Conservation (phyloP, 2,797 vertebrate species). For the Pempheris klunzingeri region DNA sequence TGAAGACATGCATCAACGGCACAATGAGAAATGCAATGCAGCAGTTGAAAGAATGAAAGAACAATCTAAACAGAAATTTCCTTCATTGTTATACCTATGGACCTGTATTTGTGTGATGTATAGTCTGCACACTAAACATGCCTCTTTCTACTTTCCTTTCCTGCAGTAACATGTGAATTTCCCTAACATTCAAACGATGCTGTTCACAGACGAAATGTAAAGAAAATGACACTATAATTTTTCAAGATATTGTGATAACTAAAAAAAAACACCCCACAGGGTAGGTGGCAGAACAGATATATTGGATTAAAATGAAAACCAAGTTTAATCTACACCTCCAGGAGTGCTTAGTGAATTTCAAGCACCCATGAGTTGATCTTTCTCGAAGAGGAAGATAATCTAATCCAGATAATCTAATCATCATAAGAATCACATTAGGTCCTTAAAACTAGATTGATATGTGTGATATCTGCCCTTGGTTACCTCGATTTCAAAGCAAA, state of each 20-base stretch:
- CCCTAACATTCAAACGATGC: neutral
- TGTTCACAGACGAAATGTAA: neutral
- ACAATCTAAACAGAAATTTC: neutral
- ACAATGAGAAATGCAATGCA: neutral
- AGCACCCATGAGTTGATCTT: neutral
- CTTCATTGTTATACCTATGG: neutral
- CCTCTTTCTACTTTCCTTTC: slow-evolving; percentile 9
- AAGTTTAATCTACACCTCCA: slow-evolving; percentile 3
- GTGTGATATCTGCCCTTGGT: slow-evolving; percentile 13
- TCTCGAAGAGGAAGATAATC: slow-evolving; percentile 10
- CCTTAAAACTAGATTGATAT: slow-evolving; percentile 34
- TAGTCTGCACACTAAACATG: too few relatives aligned
- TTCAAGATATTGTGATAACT: neutral
- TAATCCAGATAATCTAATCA: slow-evolving; percentile 28
- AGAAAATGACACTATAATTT: neutral
- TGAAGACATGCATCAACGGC: slow-evolving; percentile 26
- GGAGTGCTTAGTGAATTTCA: neutral
- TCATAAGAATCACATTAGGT: slow-evolving; percentile 6
- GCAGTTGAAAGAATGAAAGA: neutral
- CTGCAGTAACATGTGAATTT: neutral
- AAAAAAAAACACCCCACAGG: neutral
- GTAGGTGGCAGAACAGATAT: neutral
- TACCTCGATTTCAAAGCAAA: slow-evolving; percentile 35
- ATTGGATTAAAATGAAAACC: neutral
- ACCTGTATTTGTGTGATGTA: neutral